Percentiles rank a stretch among this genome's conserved stretches.
These are phyloP conservation scores for Eupithecia dodoneata DNA, from an alignment of 2,888 invertebrate genomes.

Conservation along the genomic window DNA sequence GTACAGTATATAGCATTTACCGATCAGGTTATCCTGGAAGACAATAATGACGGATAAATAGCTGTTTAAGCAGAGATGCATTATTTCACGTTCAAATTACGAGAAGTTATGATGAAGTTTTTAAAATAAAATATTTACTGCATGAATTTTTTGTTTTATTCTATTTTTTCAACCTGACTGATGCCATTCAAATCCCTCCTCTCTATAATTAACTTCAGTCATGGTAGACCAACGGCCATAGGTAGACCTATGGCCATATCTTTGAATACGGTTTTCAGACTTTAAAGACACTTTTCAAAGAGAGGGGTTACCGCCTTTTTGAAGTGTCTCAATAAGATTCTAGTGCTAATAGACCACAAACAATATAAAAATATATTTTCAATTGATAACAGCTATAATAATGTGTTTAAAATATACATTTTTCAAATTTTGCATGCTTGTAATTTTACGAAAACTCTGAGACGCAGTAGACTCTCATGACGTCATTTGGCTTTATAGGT, in stretches of 20 bases:
- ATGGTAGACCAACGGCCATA: too few species aligned
- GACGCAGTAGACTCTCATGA: too few species aligned
- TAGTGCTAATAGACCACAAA: too few species aligned
- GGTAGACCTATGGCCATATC: neutral
- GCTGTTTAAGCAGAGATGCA: slow-evolving; percentile 74
- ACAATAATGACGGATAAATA: slow-evolving; percentile 82
- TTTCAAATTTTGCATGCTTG: too few species aligned
- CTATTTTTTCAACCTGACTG: neutral
- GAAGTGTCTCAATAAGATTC: too few species aligned
- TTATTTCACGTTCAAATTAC: slow-evolving; percentile 75
- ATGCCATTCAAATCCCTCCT: neutral
- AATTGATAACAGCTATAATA: too few species aligned
- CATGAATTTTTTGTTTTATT: slow-evolving; percentile 66
- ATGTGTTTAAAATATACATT: too few species aligned
- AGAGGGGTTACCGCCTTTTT: too few species aligned
- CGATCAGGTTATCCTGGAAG: slow-evolving; percentile 79
- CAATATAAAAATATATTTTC: too few species aligned
- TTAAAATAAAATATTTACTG: slow-evolving; percentile 82
- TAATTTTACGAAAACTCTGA: too few species aligned
- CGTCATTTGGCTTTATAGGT: too few species aligned
- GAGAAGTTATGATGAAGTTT: slow-evolving; percentile 75
- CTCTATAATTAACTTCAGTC: neutral
- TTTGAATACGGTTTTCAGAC: neutral
- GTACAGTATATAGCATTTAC: slow-evolving; percentile 57
- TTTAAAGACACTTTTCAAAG: too few species aligned